Conservation (phyloP, 2,797 vertebrate genomes). For the Halcyon chelicuti region DNA sequence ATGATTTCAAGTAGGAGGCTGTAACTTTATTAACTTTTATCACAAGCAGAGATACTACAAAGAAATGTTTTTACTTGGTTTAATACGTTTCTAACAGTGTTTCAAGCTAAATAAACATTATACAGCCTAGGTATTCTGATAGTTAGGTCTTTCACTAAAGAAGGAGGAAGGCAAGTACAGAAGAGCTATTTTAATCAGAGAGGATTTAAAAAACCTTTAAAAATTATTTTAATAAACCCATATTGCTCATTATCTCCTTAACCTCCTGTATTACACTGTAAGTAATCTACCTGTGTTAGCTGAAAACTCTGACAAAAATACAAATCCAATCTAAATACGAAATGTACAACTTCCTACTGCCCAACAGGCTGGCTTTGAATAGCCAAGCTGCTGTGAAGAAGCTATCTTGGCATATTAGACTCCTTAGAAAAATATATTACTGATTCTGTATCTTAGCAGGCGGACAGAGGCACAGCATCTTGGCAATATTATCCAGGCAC, state of each 20-base stretch:
- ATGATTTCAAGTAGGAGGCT: neutral
- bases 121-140: neutral
- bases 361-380: neutral
- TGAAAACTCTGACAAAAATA: neutral
- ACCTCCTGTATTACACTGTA: neutral
- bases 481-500: neutral
- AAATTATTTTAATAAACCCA: neutral
- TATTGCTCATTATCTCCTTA: neutral
- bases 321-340: neutral
- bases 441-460: neutral
- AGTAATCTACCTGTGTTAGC: neutral
- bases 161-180: neutral
- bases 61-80: neutral
- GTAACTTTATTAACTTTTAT: constrained; percentile 36
- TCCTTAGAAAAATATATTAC: neutral
- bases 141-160: neutral
- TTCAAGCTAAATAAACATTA: neutral
- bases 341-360: neutral
- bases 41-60: neutral
- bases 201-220: neutral
- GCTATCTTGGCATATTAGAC: neutral
- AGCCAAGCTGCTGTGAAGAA: neutral
- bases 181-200: neutral
- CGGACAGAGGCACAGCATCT: neutral
- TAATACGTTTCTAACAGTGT: neutral